phyloP scores from a whole-genome alignment of 2,113 vertebrate species.

The Heloderma charlesbogerti region DNA sequence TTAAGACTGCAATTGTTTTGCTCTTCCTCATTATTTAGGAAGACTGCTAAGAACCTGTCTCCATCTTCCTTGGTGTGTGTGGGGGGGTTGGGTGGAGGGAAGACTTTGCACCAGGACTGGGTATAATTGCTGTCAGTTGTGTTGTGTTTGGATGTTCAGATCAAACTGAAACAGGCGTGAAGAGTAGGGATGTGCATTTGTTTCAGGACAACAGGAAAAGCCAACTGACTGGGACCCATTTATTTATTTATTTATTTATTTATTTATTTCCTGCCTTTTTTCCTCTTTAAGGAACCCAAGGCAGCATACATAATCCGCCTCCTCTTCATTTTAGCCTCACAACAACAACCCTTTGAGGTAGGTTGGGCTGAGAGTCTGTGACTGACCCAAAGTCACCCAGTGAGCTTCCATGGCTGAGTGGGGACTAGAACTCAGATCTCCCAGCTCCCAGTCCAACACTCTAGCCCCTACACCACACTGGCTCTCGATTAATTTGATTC shows the following conservation, averaged over 20 bases:
- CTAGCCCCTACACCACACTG: too few relatives aligned
- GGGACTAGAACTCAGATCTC: too few relatives aligned
- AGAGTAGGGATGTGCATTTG: neutral
- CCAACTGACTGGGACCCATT: neutral
- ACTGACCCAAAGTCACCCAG: too few relatives aligned
- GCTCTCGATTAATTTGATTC: too few relatives aligned
- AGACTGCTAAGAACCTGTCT: neutral
- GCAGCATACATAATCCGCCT: too few relatives aligned
- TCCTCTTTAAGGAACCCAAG: too few relatives aligned
- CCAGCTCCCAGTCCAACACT: too few relatives aligned
- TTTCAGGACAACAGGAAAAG: neutral
- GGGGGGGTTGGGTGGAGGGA: too few relatives aligned
- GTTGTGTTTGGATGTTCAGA: neutral
- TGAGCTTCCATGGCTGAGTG: too few relatives aligned
- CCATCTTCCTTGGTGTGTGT: neutral
- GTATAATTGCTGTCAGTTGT: neutral
- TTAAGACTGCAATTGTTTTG: constrained; percentile 63
- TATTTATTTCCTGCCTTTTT: too few relatives aligned
- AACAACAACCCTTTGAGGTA: neutral
- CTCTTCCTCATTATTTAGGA: constrained; percentile 42
- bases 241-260: too few relatives aligned
- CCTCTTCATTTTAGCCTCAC: neutral
- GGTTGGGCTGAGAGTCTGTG: too few relatives aligned
- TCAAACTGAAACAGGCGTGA: neutral
- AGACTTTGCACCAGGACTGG: neutral